Conservation (phyloP, 2,797 vertebrate species). For the Pseudomugil tenellus region DNA sequence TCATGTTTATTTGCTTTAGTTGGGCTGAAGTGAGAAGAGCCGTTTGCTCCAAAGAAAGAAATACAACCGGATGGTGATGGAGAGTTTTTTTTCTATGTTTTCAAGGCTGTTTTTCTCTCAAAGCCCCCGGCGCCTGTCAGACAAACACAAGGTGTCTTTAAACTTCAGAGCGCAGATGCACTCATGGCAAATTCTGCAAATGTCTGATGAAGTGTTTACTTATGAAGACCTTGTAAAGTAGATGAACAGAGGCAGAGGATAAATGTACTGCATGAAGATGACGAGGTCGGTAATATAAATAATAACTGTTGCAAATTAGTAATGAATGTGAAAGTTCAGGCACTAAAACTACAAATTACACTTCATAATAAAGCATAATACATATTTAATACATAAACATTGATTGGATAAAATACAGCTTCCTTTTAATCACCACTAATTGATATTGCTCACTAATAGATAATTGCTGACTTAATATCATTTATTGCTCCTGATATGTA, state of each 20-base stretch:
- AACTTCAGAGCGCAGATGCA: background rate
- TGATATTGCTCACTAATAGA: too few species aligned
- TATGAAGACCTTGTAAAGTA: background rate
- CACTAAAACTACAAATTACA: background rate
- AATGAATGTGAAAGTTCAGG: background rate
- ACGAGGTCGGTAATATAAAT: background rate
- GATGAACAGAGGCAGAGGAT: background rate
- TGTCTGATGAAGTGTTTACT: background rate
- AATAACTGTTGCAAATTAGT: background rate
- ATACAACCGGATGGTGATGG: background rate
- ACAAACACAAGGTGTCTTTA: background rate
- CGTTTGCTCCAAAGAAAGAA: background rate
- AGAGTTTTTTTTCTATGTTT: too few species aligned
- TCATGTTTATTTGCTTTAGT: conserved; percentile 6
- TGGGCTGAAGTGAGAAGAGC: background rate
- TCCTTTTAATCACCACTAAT: too few species aligned
- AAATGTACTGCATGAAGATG: background rate
- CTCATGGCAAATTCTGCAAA: background rate
- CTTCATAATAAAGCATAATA: background rate
- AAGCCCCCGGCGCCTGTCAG: background rate
- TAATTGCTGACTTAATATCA: too few species aligned
- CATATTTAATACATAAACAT: too few species aligned
- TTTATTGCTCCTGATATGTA: too few species aligned
- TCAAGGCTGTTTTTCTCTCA: too few species aligned
- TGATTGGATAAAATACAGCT: too few species aligned